Evolutionary conservation across 2,888 invertebrate species (phyloP).

Genomic region (Erebia ligea): DNA sequence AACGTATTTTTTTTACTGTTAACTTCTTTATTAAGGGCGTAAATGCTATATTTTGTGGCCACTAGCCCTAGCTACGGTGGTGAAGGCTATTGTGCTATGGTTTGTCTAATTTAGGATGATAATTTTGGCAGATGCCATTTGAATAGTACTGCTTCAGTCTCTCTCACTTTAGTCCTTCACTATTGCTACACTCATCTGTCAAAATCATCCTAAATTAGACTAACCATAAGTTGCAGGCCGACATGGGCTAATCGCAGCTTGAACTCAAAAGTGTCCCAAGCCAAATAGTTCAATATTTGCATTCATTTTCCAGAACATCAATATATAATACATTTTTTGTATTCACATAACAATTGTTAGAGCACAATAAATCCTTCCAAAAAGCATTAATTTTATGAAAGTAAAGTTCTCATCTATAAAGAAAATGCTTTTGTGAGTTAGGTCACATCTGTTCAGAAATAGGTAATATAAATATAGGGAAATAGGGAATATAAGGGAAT

Average conservation of each 20-base stretch:
- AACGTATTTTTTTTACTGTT: neutral
- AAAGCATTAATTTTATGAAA: too few species aligned
- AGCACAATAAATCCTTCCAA: too few species aligned
- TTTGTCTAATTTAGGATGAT: too few species aligned
- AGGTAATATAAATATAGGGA: too few species aligned
- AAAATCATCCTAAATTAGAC: too few species aligned
- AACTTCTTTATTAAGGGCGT: neutral
- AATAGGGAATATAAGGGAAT: too few species aligned
- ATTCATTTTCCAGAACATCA: neutral
- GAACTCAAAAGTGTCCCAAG: neutral
- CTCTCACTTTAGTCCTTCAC: too few species aligned
- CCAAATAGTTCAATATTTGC: neutral
- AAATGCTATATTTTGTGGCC: neutral
- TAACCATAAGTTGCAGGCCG: too few species aligned
- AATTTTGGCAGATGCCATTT: too few species aligned
- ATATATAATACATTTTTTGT: neutral
- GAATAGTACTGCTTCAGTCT: too few species aligned
- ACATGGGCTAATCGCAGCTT: neutral
- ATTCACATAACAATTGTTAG: too few species aligned
- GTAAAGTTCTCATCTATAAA: neutral
- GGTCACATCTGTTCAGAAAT: conserved; percentile 3
- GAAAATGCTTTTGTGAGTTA: neutral
- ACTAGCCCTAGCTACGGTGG: conserved; percentile 16
- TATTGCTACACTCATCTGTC: too few species aligned
- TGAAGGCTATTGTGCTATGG: neutral